Percentiles rank a stretch among this genome's conserved stretches.
phyloP scores from a whole-genome alignment of 2,888 invertebrate genomes.

The Cephus rjabovi region DNA sequence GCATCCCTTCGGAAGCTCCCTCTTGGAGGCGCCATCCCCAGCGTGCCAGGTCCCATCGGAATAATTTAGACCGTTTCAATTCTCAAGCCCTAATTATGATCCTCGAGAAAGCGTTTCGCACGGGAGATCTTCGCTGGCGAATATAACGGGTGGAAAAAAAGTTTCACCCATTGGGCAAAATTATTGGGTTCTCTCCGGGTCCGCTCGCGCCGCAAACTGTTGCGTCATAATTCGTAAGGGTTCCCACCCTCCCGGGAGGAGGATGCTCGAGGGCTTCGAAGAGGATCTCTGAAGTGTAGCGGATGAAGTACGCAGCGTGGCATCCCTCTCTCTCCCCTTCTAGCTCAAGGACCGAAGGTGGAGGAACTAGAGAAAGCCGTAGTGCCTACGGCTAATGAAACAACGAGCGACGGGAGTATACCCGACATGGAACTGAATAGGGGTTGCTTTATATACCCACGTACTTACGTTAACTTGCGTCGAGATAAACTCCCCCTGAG shows the following conservation, averaged over 20 bases:
- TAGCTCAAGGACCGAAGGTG: neutral
- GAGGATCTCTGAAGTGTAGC: neutral
- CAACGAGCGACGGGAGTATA: conserved; percentile 33
- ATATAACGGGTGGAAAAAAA: neutral
- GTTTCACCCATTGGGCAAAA: neutral
- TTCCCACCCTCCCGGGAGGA: neutral
- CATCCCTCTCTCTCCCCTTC: neutral
- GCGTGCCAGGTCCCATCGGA: neutral
- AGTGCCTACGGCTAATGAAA: conserved; percentile 46
- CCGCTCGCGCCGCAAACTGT: conserved; percentile 53
- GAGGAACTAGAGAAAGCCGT: conserved; percentile 12
- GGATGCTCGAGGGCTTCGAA: neutral
- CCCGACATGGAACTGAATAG: neutral
- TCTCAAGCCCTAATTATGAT: neutral
- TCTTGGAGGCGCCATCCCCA: neutral
- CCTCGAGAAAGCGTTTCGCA: neutral
- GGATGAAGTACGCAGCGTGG: neutral
- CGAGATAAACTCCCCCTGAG: conserved; percentile 47
- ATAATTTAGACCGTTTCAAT: neutral
- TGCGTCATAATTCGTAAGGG: conserved; percentile 55
- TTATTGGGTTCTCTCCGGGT: neutral
- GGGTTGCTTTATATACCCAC: conserved; percentile 42
- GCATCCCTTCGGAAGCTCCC: conserved; percentile 15
- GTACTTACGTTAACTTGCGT: conserved; percentile 48
- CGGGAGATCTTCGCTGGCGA: neutral